A percentile compares a stretch with the other conserved stretches of the same genome.
Evolutionary conservation across 2,888 invertebrate genomes (phyloP).

Genomic region (Mesochorus sp.): DNA sequence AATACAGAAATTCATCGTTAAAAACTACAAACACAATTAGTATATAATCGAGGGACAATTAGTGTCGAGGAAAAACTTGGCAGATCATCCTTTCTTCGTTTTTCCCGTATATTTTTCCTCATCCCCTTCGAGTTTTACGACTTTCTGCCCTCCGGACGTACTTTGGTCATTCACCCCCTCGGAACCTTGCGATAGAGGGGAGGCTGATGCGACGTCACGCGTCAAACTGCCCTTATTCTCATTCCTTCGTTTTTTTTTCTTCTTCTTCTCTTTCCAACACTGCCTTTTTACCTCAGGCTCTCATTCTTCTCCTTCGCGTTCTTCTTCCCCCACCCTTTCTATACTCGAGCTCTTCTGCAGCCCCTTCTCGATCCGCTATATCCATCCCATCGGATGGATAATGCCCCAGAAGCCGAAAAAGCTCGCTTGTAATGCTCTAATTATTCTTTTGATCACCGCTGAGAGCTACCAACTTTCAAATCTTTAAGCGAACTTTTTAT

Average conservation of each 20-base stretch:
- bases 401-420: too few species aligned
- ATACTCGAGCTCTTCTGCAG: neutral
- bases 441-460: too few species aligned
- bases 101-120: neutral
- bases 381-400: too few species aligned
- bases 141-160: slow-evolving; percentile 26
- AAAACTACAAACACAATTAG: too few species aligned
- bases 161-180: slow-evolving; percentile 35
- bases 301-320: slow-evolving; percentile 9
- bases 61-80: too few species aligned
- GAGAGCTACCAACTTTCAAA: too few species aligned
- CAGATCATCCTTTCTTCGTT: too few species aligned
- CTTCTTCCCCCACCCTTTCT: neutral
- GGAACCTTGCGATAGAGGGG: neutral
- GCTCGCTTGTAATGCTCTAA: too few species aligned
- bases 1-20: too few species aligned
- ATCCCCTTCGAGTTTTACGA: slow-evolving; percentile 23
- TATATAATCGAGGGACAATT: too few species aligned
- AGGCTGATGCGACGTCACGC: slow-evolving; percentile 47
- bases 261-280: neutral
- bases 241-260: slow-evolving; percentile 10
- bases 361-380: neutral
- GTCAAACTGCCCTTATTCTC: slow-evolving; percentile 43
- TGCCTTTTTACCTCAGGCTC: neutral
- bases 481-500: too few species aligned